Evolutionary conservation across 1,140 invertebrate genomes (phyloP).

Genomic region (Bombus sylvicola): DNA sequence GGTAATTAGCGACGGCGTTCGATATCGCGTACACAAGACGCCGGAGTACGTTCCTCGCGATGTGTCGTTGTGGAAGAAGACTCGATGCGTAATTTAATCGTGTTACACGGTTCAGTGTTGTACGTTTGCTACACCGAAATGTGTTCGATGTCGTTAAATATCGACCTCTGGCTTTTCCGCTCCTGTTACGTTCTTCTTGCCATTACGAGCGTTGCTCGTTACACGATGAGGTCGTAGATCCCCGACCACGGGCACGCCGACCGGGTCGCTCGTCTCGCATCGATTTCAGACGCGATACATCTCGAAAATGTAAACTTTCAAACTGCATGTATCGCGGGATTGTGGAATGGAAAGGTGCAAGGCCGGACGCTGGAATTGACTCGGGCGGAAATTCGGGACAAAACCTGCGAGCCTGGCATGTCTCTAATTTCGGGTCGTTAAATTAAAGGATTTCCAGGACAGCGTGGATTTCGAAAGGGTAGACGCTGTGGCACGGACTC

Average conservation of each 20-base stretch:
- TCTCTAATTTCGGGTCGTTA: conserved; percentile 60
- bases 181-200: conserved; percentile 27
- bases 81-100: conserved; percentile 57
- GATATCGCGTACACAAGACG: conserved; percentile 30
- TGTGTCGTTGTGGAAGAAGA: conserved; percentile 1
- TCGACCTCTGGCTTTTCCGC: conserved; percentile 38
- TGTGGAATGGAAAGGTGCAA: too few relatives aligned
- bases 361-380: conserved; percentile 16
- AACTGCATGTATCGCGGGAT: neutral
- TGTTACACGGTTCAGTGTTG: conserved; percentile 31
- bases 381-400: neutral
- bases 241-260: conserved; percentile 21
- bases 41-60: neutral
- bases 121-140: conserved; percentile 66
- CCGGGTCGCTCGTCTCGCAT: conserved; percentile 19
- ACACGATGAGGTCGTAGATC: conserved; percentile 35
- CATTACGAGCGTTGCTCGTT: conserved; percentile 34
- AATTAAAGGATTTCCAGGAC: conserved; percentile 59
- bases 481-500: conserved; percentile 2
- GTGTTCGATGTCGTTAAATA: conserved; percentile 72
- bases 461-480: conserved; percentile 30
- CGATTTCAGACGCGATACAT: conserved; percentile 2
- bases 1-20: conserved; percentile 59
- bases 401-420: conserved; percentile 23
- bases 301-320: neutral